phyloP scores from a whole-genome alignment of 2,113 vertebrate species.

The Phalacrocorax brasilianus region DNA sequence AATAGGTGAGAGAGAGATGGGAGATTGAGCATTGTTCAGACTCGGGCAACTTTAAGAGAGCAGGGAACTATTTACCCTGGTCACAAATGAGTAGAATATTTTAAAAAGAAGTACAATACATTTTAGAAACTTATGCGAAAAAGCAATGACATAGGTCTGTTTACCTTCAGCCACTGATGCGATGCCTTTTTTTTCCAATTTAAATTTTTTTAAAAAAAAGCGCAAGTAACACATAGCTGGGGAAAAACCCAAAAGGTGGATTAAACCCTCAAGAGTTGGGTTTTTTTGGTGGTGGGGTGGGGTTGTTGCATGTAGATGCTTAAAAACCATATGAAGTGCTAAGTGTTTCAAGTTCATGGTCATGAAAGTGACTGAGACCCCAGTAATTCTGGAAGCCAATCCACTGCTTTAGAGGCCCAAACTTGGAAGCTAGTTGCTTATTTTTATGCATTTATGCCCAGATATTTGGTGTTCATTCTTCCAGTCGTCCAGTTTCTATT shows the following conservation, averaged over 20 bases:
- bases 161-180: not conserved
- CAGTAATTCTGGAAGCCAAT: not conserved
- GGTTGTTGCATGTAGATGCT: not conserved
- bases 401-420: not conserved
- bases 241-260: not conserved
- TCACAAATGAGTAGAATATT: not conserved
- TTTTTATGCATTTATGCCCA: not conserved
- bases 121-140: not conserved
- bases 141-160: not conserved
- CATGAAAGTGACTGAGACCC: not conserved
- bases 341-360: not conserved
- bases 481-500: not conserved
- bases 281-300: not conserved
- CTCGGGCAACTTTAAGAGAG: constrained; percentile 19
- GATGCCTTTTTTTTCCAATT: not conserved
- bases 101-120: not conserved
- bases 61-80: not conserved
- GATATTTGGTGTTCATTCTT: not conserved
- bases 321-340: not conserved
- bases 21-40: not conserved
- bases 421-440: not conserved
- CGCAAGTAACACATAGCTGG: not conserved
- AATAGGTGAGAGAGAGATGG: constrained; percentile 69
- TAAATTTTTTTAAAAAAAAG: no score
- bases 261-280: not conserved